Percentiles rank a stretch among this genome's conserved stretches.
Conservation (phyloP, 35 echinoderm and acorn worm genomes). For the Stichopus chloronotus region DNA sequence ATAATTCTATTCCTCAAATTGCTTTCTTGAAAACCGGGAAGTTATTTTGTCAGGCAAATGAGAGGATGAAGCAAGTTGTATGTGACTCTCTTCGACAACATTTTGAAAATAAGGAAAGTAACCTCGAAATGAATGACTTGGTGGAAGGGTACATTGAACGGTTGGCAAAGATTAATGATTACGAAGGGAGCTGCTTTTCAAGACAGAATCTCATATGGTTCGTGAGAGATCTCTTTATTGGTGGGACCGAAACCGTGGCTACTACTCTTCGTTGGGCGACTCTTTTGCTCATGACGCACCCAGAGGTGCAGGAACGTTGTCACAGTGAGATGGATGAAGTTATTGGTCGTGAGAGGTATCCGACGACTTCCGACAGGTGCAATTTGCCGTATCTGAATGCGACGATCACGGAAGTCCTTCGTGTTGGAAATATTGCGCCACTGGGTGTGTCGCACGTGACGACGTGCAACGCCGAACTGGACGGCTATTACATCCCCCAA, state of each 20-base stretch:
- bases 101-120: not conserved
- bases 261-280: constrained; percentile 52
- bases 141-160: not conserved
- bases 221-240: constrained; percentile 36
- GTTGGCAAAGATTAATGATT: not conserved
- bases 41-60: not conserved
- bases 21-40: constrained; percentile 2
- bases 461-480: constrained; percentile 17
- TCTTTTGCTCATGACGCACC: constrained; percentile 37
- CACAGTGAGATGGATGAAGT: constrained; percentile 52
- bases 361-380: not conserved
- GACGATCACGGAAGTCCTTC: constrained; percentile 67
- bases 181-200: not conserved
- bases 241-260: constrained; percentile 55
- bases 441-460: constrained; percentile 56
- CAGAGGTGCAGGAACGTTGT: constrained; percentile 27
- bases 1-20: not conserved
- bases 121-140: not conserved
- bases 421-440: constrained; percentile 59
- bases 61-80: not conserved
- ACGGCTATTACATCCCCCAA: constrained; percentile 57
- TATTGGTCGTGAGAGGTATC: constrained; percentile 26
- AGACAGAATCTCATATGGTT: constrained; percentile 23
- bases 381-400: constrained; percentile 53
- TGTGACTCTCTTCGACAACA: constrained; percentile 9